Evolutionary conservation across 64 coral and sea anemone genomes (phyloP), one percentile per base, ranked within the genome.

Genomic region (Hydrozoanthus tunicans): DNA sequence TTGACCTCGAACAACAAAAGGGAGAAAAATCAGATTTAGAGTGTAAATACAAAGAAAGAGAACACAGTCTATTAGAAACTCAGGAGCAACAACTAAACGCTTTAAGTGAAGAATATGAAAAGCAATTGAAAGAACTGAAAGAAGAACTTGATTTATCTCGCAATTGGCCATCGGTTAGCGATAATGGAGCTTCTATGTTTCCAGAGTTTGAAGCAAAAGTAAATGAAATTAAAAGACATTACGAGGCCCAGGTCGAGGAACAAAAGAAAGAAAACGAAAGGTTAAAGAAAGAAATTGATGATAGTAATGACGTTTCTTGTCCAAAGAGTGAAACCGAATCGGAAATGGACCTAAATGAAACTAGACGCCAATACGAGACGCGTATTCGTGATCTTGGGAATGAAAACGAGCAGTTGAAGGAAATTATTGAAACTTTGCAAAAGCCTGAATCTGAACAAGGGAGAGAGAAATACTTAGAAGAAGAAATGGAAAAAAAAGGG

Each of bases 81-180:
- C 95, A 96, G 17, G 92, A 94, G 7, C 83, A 91, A 25, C 92
- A 96, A 77, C 15, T 96, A 32, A 89, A 78, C 10, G 92, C 85
- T 56, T 71, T 96, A 64, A 96, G 92, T 91, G 59, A 91, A 27
- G 95, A 96, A 15, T 96, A 96, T 51, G 95, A 96, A 6, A 92
- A 86, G n/a, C 95, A 96, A 32, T 73, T 96, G 25, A 80, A 83
- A 70, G 92, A 96, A 68, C 83, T 96, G 13, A 96, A 89, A 92
- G 95, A 96, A 8, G 95, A 96, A 24, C 77, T 93, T 52, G 81
- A 92, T 62, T 15, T 96, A 61, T 73, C 90, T 10, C 90, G 93
- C 25, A 91, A 81, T 69, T 96, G 92, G 92, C 32, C 86, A 8
- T 92, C 93, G 51, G 69, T 68, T 58, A 89, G 67, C 6, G 77